A percentile compares a stretch with the other conserved stretches of the same genome.
phyloP scores from a whole-genome alignment of 2,113 vertebrate species.

The Phaethon lepturus region DNA sequence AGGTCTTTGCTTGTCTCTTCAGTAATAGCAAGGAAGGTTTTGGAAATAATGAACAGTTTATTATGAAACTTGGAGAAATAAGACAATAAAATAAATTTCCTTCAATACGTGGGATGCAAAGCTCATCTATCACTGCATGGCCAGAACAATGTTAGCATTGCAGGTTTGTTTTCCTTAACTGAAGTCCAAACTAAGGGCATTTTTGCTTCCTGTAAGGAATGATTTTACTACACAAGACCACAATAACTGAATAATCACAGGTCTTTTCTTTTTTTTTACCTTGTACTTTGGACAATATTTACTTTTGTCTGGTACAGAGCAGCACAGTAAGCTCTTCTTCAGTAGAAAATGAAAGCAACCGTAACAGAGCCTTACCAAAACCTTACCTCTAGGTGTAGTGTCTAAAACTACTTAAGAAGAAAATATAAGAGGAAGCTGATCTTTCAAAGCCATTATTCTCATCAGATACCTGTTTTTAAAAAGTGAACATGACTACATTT shows the following conservation, averaged over 20 bases:
- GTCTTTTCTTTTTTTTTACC: background rate
- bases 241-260: rapidly evolving
- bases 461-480: background rate
- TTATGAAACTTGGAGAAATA: background rate
- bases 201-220: background rate
- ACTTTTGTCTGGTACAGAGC: background rate
- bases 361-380: background rate
- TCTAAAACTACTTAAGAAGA: background rate
- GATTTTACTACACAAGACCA: background rate
- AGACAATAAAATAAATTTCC: background rate
- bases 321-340: background rate
- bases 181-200: background rate
- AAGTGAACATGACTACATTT: background rate
- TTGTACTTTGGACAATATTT: background rate
- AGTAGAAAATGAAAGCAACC: background rate
- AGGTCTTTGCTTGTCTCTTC: background rate
- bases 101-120: background rate
- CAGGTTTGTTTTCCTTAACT: background rate
- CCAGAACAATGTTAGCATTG: rapidly evolving
- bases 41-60: background rate
- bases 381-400: background rate
- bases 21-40: background rate
- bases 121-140: background rate
- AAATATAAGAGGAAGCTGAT: background rate
- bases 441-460: background rate